Conservation (phyloP, 2,797 vertebrate genomes). For the Rhadinocentrus ornatus region DNA sequence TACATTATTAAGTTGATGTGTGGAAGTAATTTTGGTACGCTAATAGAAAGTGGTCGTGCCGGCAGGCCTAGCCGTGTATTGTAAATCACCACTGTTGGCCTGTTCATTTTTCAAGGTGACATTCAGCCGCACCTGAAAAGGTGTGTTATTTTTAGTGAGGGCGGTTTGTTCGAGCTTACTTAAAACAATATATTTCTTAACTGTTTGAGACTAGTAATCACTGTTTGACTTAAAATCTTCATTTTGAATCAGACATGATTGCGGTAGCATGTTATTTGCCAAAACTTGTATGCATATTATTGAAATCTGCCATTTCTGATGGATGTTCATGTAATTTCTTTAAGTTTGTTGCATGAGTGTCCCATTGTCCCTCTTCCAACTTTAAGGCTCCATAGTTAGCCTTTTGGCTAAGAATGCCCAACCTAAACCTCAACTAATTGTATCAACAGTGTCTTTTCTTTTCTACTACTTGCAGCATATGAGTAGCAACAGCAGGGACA, state of each 20-base stretch:
- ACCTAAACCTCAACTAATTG: conserved; percentile 29
- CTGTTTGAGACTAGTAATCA: conserved; percentile 11
- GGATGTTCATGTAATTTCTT: conserved; percentile 1
- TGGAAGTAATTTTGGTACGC: conserved; percentile 62
- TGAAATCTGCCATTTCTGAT: neutral
- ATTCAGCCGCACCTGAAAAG: conserved; percentile 62
- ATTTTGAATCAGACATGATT: conserved; percentile 2
- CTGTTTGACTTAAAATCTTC: neutral
- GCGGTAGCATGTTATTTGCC: neutral
- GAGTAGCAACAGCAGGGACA: neutral
- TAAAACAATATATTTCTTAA: conserved; percentile 2
- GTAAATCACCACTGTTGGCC: conserved; percentile 62
- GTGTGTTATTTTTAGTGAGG: conserved; percentile 26
- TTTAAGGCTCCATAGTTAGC: conserved; percentile 16
- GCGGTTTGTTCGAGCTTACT: conserved; percentile 11
- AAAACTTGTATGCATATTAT: neutral
- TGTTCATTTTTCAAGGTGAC: conserved; percentile 68
- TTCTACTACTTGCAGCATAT: conserved; percentile 2
- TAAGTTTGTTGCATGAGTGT: conserved; percentile 12
- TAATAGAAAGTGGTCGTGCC: conserved; percentile 64
- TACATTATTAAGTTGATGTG: conserved; percentile 45
- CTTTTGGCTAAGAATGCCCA: conserved; percentile 9
- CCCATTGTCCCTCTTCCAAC: neutral
- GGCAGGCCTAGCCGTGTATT: conserved; percentile 58
- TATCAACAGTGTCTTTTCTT: conserved; percentile 18